phyloP scores from a whole-genome alignment of 2,797 vertebrate species.

The Emys orbicularis region DNA sequence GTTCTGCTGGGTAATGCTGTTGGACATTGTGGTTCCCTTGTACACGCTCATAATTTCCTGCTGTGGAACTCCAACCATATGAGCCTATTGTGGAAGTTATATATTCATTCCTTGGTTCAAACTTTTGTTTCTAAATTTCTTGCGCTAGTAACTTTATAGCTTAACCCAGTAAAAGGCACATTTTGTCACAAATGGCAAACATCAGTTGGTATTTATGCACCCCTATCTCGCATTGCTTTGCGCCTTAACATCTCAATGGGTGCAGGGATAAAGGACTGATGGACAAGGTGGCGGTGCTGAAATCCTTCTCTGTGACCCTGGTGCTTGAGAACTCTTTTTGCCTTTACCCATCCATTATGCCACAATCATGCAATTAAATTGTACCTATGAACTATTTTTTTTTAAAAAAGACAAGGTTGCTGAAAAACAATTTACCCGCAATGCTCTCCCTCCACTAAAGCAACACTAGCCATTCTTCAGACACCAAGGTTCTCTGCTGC shows the following conservation, averaged over 20 bases:
- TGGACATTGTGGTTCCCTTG: background rate
- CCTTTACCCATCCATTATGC: background rate
- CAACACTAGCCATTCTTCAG: background rate
- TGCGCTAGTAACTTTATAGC: background rate
- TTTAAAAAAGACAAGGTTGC: too few species aligned
- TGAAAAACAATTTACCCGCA: background rate
- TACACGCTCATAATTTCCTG: background rate
- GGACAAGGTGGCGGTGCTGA: background rate
- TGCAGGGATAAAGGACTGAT: background rate
- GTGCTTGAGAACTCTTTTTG: background rate
- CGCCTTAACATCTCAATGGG: background rate
- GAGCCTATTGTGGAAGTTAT: accelerated
- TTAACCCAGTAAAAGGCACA: background rate
- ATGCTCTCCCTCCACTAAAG: background rate
- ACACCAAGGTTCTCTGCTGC: background rate
- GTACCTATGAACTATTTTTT: background rate
- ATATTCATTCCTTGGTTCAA: background rate
- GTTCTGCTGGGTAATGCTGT: background rate
- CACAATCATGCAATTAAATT: background rate
- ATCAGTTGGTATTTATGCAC: background rate
- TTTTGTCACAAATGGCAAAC: background rate
- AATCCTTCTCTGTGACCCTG: background rate
- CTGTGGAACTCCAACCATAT: background rate
- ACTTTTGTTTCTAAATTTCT: background rate
- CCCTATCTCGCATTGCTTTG: background rate